phyloP scores from a whole-genome alignment of 1,140 invertebrate species.

The Orius laevigatus region DNA sequence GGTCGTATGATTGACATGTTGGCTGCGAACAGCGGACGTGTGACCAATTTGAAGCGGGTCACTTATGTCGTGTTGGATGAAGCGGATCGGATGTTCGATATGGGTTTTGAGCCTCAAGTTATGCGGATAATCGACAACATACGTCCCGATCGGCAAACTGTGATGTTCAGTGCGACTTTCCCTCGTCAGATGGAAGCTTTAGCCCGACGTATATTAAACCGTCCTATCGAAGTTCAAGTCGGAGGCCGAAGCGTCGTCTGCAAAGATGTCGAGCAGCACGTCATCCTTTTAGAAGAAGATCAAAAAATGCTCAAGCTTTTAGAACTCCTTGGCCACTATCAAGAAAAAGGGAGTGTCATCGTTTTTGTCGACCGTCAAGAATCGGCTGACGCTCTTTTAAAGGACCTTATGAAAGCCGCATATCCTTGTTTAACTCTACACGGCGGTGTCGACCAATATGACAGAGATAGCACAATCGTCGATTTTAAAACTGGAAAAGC shows the following conservation, averaged over 20 bases:
- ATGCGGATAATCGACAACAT: constrained; percentile 97
- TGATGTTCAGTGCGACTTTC: constrained; percentile 98
- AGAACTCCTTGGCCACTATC: constrained; percentile 87
- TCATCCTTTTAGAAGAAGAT: constrained; percentile 87
- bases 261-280: constrained; percentile 94
- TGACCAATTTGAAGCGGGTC: constrained; percentile 88
- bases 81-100: constrained; percentile 99
- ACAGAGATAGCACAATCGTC: constrained; percentile 91
- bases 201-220: constrained; percentile 79
- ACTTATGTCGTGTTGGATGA: constrained; percentile 98
- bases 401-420: constrained; percentile 91
- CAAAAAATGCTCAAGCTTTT: constrained; percentile 95
- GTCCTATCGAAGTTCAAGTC: constrained; percentile 96
- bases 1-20: constrained; percentile 99
- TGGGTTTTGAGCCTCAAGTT: constrained; percentile 98
- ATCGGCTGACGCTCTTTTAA: constrained; percentile 83
- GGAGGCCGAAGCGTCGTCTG: constrained; percentile 95
- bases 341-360: constrained; percentile 82
- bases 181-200: constrained; percentile 98
- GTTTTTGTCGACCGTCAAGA: constrained; percentile 99
- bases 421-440: constrained; percentile 94
- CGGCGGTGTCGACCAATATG: constrained; percentile 98
- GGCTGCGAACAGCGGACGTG: constrained; percentile 83
- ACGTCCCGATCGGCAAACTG: constrained; percentile 90
- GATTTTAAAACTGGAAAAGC: constrained; percentile 94